A percentile compares a stretch with the other conserved stretches of the same genome.
These are phyloP conservation scores for Tipula confusa DNA, from an alignment of 2,888 invertebrate species.

Conservation along the genomic window DNA sequence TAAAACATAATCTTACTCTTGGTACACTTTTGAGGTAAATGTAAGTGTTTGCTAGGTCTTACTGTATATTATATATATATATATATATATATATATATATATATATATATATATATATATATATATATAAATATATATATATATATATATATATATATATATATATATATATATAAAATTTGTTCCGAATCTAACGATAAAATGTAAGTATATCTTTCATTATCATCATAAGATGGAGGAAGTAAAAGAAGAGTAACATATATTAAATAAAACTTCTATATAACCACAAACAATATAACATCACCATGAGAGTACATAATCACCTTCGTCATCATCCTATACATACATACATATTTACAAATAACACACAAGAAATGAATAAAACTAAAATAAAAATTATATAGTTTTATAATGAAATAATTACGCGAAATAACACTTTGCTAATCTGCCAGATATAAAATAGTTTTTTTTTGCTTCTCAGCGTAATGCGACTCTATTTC, in stretches of 20 bases:
- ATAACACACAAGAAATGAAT: slow-evolving; percentile 20
- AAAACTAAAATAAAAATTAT: background rate
- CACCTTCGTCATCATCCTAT: background rate
- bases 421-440: slow-evolving; percentile 28
- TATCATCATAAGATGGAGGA: background rate
- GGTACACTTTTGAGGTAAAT: too few species aligned
- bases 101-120: too few species aligned
- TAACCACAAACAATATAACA: background rate
- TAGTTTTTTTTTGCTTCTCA: background rate
- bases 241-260: background rate
- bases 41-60: too few species aligned
- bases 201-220: background rate
- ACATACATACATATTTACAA: background rate
- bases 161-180: background rate
- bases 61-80: too few species aligned
- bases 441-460: slow-evolving; percentile 3
- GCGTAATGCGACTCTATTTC: background rate
- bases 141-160: background rate
- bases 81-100: too few species aligned
- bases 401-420: slow-evolving; percentile 14
- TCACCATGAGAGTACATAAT: background rate
- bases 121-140: background rate
- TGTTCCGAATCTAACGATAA: background rate
- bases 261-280: background rate
- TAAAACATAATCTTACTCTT: too few species aligned